These are phyloP conservation scores for Anodontia alba DNA, from an alignment of 2,888 invertebrate species.

Conservation along the genomic window DNA sequence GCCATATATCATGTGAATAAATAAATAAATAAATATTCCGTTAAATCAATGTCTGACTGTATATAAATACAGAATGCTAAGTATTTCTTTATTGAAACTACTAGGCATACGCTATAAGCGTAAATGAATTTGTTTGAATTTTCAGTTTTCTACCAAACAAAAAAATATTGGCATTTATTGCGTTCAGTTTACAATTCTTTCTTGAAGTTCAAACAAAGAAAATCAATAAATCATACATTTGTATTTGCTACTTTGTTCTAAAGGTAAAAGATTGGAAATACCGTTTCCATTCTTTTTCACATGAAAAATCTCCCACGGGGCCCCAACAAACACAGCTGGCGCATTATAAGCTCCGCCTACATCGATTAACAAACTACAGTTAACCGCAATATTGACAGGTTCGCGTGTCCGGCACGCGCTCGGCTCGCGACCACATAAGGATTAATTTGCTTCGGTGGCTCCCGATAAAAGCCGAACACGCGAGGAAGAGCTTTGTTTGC, in stretches of 20 bases:
- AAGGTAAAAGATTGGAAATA: too few species aligned
- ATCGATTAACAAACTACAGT: constrained; percentile 36
- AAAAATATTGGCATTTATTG: too few species aligned
- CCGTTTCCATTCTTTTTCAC: not conserved
- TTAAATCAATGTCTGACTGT: too few species aligned
- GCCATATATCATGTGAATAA: too few species aligned
- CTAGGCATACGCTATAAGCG: too few species aligned
- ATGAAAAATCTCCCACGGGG: not conserved
- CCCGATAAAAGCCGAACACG: constrained; percentile 30
- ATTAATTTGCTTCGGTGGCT: constrained; percentile 38
- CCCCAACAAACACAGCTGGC: constrained; percentile 34
- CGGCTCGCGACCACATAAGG: constrained; percentile 50
- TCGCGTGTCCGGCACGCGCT: constrained; percentile 60
- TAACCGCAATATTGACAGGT: constrained; percentile 50
- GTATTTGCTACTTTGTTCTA: too few species aligned
- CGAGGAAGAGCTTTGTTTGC: constrained; percentile 24
- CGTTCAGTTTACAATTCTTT: too few species aligned
- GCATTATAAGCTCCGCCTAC: constrained; percentile 50
- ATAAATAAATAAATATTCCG: too few species aligned
- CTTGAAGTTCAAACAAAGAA: not conserved
- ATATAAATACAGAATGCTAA: too few species aligned
- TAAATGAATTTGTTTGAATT: too few species aligned
- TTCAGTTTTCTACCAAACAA: too few species aligned
- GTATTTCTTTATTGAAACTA: too few species aligned
- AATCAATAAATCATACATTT: constrained; percentile 17